phyloP scores from a whole-genome alignment of 30 jellyfish, hydroid and myxozoan species.

The Calvadosia cruxmelitensis region DNA sequence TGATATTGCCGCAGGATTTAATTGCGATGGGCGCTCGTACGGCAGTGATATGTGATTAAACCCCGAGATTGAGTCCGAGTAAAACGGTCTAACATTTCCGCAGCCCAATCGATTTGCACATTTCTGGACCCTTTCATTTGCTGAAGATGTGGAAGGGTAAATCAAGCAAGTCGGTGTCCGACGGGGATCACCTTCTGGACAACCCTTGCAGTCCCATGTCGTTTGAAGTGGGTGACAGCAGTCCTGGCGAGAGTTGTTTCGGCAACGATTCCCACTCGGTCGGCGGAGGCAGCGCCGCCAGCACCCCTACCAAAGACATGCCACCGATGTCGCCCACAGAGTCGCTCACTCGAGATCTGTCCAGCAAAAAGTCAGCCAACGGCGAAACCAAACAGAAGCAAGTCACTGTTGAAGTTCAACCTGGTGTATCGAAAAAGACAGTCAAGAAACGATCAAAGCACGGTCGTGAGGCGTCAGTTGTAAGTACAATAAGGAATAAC shows the following conservation, averaged over 20 bases:
- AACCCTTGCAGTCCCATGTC: too few species aligned
- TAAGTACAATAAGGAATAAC: conserved; percentile 8
- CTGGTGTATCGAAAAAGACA: conserved; percentile 43
- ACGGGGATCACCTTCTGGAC: too few species aligned
- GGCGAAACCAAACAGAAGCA: conserved; percentile 35
- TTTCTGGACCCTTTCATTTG: too few species aligned
- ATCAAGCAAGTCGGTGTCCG: neutral
- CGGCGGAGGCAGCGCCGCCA: neutral
- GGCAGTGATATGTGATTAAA: too few species aligned
- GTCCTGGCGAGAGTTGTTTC: neutral
- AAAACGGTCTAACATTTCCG: too few species aligned
- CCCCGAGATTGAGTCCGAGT: too few species aligned
- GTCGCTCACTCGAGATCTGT: neutral
- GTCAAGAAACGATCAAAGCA: conserved; percentile 59
- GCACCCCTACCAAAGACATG: neutral
- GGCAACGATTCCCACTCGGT: neutral
- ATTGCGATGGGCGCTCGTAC: too few species aligned
- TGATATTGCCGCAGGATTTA: too few species aligned
- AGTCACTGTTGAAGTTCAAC: conserved; percentile 77
- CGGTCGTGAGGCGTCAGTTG: conserved; percentile 63
- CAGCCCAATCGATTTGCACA: too few species aligned
- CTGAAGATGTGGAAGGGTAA: neutral
- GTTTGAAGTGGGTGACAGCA: neutral
- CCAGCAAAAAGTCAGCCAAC: neutral
- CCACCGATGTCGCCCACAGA: neutral